phyloP scores from a whole-genome alignment of 2,888 invertebrate genomes.

The Anoncus sp. region DNA sequence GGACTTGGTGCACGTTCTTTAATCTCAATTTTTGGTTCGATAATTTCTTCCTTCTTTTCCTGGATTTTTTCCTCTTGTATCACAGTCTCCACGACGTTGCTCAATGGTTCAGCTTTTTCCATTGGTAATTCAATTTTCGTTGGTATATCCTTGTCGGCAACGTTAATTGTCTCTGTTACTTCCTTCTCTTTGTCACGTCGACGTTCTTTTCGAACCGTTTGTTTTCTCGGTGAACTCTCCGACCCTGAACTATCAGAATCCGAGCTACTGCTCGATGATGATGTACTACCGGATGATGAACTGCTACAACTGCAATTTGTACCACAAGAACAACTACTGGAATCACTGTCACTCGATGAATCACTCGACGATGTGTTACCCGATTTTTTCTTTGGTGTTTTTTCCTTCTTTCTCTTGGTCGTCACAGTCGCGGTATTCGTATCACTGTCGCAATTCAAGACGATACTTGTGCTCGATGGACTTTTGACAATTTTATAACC shows the following conservation, averaged over 20 bases:
- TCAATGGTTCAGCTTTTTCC: slow-evolving; percentile 83
- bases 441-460: slow-evolving; percentile 67
- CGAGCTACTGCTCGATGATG: slow-evolving; percentile 85
- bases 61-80: slow-evolving; percentile 74
- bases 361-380: slow-evolving; percentile 89
- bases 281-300: slow-evolving; percentile 88
- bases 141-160: slow-evolving; percentile 78
- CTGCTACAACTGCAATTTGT: slow-evolving; percentile 93
- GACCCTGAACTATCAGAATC: slow-evolving; percentile 87
- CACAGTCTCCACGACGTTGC: slow-evolving; percentile 83
- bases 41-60: slow-evolving; percentile 40
- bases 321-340: slow-evolving; percentile 91
- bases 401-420: slow-evolving; percentile 72
- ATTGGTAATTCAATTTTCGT: slow-evolving; percentile 75
- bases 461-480: slow-evolving; percentile 41
- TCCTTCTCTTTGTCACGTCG: slow-evolving; percentile 81
- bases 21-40: slow-evolving; percentile 58
- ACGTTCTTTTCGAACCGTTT: slow-evolving; percentile 76
- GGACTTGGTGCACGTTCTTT: slow-evolving; percentile 51
- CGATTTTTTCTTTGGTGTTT: slow-evolving; percentile 80
- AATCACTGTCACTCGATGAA: slow-evolving; percentile 90
- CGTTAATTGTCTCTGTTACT: slow-evolving; percentile 77
- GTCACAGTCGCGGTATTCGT: slow-evolving; percentile 65
- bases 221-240: slow-evolving; percentile 84
- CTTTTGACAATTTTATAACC: slow-evolving; percentile 62